phyloP scores from a whole-genome alignment of 2,113 vertebrate species.

The Sebastes schlegelii region DNA sequence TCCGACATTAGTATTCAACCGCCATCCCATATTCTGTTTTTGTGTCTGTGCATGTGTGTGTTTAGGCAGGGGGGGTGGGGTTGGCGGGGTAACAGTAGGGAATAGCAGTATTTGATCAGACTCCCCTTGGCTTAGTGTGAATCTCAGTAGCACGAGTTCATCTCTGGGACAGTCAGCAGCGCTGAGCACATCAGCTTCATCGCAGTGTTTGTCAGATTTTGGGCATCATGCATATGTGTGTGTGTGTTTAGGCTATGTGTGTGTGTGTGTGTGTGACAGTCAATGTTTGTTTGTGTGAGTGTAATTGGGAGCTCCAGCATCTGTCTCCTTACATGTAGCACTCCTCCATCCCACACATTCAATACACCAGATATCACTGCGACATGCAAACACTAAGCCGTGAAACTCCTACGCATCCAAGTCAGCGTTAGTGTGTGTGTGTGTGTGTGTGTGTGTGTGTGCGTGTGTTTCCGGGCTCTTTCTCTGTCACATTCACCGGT shows the following conservation, averaged over 20 bases:
- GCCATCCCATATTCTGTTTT: conserved; percentile 45
- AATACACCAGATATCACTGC: conserved; percentile 39
- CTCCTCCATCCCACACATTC: conserved; percentile 64
- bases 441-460: conserved; percentile 39
- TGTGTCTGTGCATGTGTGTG: conserved; percentile 41
- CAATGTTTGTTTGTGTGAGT: conserved; percentile 4
- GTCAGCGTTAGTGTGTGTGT: conserved; percentile 34
- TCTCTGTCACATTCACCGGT: conserved; percentile 70
- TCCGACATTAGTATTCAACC: conserved; percentile 71
- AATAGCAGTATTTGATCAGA: conserved; percentile 77
- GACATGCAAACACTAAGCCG: conserved; percentile 51
- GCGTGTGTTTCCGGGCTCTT: conserved; percentile 34
- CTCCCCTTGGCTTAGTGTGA: conserved; percentile 69
- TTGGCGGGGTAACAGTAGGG: conserved; percentile 60
- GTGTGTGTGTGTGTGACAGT: conserved; percentile 22
- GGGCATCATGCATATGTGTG: conserved; percentile 30
- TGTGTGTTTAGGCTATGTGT: conserved; percentile 3
- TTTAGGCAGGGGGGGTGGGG: not conserved
- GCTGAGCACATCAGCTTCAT: conserved; percentile 57
- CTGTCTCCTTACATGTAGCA: conserved; percentile 50
- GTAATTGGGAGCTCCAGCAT: conserved; percentile 28
- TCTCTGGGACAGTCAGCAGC: conserved; percentile 65
- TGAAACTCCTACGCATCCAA: conserved; percentile 44
- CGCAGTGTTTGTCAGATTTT: conserved; percentile 59
- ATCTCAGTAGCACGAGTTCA: conserved; percentile 75